Base-by-base conservation (phyloP, 2,888 invertebrate genomes). In the Girardia tigrina region DNA sequence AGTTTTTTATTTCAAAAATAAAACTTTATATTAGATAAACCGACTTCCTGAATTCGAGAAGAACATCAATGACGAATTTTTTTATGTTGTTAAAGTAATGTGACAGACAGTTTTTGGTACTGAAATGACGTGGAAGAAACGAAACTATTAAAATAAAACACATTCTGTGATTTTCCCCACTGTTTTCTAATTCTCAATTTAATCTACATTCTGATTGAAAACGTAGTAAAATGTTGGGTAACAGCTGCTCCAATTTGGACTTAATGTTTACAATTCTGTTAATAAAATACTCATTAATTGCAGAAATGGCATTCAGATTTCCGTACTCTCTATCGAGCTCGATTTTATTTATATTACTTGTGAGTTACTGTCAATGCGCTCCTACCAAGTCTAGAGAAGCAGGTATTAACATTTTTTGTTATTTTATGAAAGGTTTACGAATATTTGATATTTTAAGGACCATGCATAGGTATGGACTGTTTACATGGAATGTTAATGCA, bases 401-500 rank as follows among this genome's bases (percentile, higher is more conserved):
- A 8, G 56, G 56, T 56, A 20, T 56, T n/a, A 12, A 2, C 4
- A 12, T 56, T 56, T 12, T 36, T 56, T 56, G n/a, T n/a, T n/a
- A 2, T 20, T 12, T 56, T 12, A 56, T 56, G 2, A 12, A 20
- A 56, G 23, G 23, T 56, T 20, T 8, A 2, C 56, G 4, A 8
- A 20, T 16, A 1, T 26, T 1, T n/a, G 8, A 36, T 16, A 56
- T 20, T 8, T 56, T 56, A 6, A 74, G 78, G 78, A 1, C 77
- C 77, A 1, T 75, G 76, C 20, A 70, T 73, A 14, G 77, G 76
- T 0, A 79, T 80, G 79, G 78, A 79, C 28, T 79, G 80, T 77
- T 76, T 80, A 6, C 80, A 80, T 71, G 80, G 80, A 0, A 77
- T 80, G 6, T 71, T 80, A 26, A 80, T 80, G 80, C 80, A 80